Conservation (phyloP, 2,113 vertebrate species). For the Microtus montanus region DNA sequence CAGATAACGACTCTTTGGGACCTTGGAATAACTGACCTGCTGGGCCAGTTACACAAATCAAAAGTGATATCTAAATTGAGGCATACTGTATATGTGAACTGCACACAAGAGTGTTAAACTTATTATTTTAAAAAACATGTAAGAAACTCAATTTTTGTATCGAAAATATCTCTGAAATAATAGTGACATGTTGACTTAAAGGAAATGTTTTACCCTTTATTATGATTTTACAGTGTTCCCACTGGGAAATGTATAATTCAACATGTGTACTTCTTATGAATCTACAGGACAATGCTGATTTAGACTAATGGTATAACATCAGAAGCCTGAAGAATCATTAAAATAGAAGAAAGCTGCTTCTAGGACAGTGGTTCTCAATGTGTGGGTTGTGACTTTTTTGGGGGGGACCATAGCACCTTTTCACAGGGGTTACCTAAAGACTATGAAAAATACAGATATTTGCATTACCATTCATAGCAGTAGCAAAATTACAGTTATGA, state of each 20-base stretch:
- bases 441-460: not conserved
- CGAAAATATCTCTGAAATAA: slow-evolving; percentile 28
- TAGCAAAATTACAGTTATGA: not conserved
- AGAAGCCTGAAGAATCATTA: slow-evolving; percentile 20
- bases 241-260: slow-evolving; percentile 25
- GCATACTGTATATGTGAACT: slow-evolving; percentile 22
- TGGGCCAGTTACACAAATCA: not conserved
- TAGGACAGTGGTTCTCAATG: not conserved
- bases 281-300: slow-evolving; percentile 23
- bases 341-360: slow-evolving; percentile 36
- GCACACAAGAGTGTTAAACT: not conserved
- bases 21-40: no score
- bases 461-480: not conserved
- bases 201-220: not conserved
- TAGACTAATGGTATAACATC: not conserved
- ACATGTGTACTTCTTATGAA: not conserved
- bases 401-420: not conserved
- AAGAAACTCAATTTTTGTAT: not conserved
- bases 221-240: slow-evolving; percentile 19
- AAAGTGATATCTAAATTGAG: slow-evolving; percentile 38
- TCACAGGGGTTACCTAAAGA: not conserved
- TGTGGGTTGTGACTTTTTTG: not conserved
- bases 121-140: not conserved
- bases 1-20: no score
- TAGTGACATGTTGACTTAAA: not conserved